Evolutionary conservation across 2,797 vertebrate species (phyloP), one percentile per base, ranked within the genome.

Genomic region (Sphenodon punctatus): DNA sequence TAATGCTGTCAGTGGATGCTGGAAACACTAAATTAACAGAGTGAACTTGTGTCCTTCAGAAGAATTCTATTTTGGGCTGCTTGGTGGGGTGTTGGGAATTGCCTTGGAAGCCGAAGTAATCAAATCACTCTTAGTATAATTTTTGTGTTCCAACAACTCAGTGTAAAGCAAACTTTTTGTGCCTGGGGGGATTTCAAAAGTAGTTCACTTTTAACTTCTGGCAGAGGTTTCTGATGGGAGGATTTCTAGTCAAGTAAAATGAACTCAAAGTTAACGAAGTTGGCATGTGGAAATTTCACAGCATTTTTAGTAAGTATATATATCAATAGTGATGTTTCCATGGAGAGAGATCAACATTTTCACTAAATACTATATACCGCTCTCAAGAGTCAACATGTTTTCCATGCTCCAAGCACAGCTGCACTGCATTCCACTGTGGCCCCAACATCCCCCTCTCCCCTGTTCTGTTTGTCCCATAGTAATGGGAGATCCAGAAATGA

Each of bases 281-380:
- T 23, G 67, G 4, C 14, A 3, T 72, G 25, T 10, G 23, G 23
- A 36, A 59, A 27, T 65, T 63, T 86, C 74, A 42, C 34, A 46
- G 1, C 53, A 34, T n/a, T 46, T 85, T 84, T 27, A 20, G 12
- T 51, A 74, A 41, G 20, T 16, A 38, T 69, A 23, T 1, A 8
- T 6, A 16, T 3, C 7, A 48, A 7, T 0, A 0, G 20, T 38
- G 65, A 74, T n/a, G n/a, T n/a, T n/a, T n/a, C n/a, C n/a, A n/a
- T n/a, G n/a, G n/a, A n/a, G n/a, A n/a, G n/a, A n/a, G n/a, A n/a
- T n/a, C n/a, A n/a, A n/a, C n/a, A n/a, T n/a, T n/a, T n/a, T n/a
- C n/a, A n/a, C n/a, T n/a, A n/a, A n/a, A n/a, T n/a, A n/a, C n/a
- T n/a, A n/a, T n/a, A n/a, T n/a, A n/a, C n/a, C n/a, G n/a, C n/a